A percentile compares a stretch with the other conserved stretches of the same genome.
phyloP scores from a whole-genome alignment of 1,140 invertebrate species.

The Apis laboriosa region DNA sequence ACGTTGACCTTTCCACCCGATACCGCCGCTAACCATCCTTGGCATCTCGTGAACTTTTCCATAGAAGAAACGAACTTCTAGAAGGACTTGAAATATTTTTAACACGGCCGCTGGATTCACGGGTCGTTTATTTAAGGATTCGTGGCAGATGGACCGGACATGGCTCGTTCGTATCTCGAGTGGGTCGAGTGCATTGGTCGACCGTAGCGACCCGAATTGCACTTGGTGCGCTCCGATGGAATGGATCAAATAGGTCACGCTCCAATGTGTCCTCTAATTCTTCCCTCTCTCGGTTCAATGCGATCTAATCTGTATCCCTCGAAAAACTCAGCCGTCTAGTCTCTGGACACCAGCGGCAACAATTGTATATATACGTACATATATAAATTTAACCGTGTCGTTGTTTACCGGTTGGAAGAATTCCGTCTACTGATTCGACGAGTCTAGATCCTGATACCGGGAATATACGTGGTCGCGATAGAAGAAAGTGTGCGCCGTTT shows the following conservation, averaged over 20 bases:
- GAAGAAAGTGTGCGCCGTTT: slow-evolving; percentile 12
- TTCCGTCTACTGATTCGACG: background rate
- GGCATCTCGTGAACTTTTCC: background rate
- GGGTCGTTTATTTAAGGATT: slow-evolving; percentile 33
- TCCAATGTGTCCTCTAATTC: slow-evolving; percentile 13
- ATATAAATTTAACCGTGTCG: background rate
- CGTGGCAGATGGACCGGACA: slow-evolving; percentile 32
- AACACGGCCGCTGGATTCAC: background rate
- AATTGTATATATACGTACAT: background rate
- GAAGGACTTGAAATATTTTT: background rate
- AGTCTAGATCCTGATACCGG: background rate
- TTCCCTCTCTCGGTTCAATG: background rate
- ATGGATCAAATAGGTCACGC: slow-evolving; percentile 29
- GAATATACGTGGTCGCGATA: background rate
- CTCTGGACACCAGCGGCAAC: too few species aligned
- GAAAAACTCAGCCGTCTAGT: background rate
- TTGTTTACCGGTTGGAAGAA: slow-evolving; percentile 9
- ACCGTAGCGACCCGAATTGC: slow-evolving; percentile 28
- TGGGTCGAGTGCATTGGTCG: slow-evolving; percentile 17
- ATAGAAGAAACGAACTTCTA: background rate
- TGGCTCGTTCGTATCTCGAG: slow-evolving; percentile 31
- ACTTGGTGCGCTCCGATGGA: slow-evolving; percentile 6
- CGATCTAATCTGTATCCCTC: background rate
- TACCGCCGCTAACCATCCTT: too few species aligned
- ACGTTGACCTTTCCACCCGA: background rate